Evolutionary conservation across 2,113 vertebrate genomes (phyloP), one percentile per base, ranked within the genome.

Genomic region (Semnopithecus entellus): DNA sequence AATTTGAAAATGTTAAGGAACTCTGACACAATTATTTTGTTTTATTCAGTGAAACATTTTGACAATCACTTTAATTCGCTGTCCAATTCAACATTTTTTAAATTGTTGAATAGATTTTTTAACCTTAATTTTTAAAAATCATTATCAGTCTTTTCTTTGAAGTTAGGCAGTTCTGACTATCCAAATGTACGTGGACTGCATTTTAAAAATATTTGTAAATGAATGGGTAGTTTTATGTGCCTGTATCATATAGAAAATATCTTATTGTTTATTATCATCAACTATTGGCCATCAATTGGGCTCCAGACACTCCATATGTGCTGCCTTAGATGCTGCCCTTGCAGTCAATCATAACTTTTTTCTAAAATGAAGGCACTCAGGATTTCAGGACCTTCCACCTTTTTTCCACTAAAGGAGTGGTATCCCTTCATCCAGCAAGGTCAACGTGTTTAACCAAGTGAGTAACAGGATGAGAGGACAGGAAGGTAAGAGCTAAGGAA

Each of bases 1-100:
- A 91, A 43, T 76, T 92, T 93, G 88, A 38, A 92, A 72, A 79
- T 87, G 70, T 38, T 64, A 96, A 94, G 48, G 91, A 95, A 86
- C 79, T 89, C 66, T 43, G 88, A n/a, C n/a, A 81, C 64, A 92
- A 23, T 82, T 57, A 45, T 52, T 96, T 88, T 81, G 30, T 92
- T 88, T 95, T 92, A 86, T 66, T 59, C 38, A 78, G 64, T 61
- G n/a, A 84, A 94, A 79, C 61, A 0, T 82, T 97, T 92, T 95
- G 40, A 78, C 11, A 50, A 1, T 87, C 61, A 83, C 61, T 95
- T 88, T 82, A 95, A 78, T 88, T 88, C 35, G 84, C 52, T 95
- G 57, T 59, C 38, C 70, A 85, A 81, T 17, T 76, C 32, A 79
- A 9, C 95, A 84, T 89, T 86, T 97, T 55, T 93, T 80, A 84